Percentiles rank a stretch among this genome's conserved stretches.
Evolutionary conservation across 2,113 vertebrate species (phyloP).

Genomic region (Herpailurus yagouaroundi): DNA sequence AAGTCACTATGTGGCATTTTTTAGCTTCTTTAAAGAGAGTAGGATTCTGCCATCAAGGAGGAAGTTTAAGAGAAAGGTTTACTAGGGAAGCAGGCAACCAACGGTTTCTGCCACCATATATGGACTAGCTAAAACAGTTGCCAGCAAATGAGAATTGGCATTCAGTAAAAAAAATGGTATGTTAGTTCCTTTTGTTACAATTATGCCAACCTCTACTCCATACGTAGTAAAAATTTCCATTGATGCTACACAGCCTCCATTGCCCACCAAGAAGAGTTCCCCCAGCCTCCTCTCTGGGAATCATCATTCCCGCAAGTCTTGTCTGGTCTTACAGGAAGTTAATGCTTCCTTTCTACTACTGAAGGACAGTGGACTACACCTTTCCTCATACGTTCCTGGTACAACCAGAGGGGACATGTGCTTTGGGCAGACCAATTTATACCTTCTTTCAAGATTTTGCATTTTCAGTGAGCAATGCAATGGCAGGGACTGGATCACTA

Average conservation of each 20-base stretch:
- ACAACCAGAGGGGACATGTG: neutral
- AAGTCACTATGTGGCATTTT: neutral
- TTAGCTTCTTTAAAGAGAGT: neutral
- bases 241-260: neutral
- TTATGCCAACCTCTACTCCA: neutral
- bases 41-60: neutral
- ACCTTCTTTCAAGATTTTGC: neutral
- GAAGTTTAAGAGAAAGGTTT: neutral
- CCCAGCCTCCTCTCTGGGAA: neutral
- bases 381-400: neutral
- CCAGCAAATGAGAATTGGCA: neutral
- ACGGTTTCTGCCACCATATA: neutral
- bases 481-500: neutral
- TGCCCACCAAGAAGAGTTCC: neutral
- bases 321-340: neutral
- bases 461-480: neutral
- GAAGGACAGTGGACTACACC: neutral
- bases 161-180: conserved; percentile 36
- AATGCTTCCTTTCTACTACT: neutral
- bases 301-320: neutral
- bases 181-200: neutral
- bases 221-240: neutral
- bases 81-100: neutral
- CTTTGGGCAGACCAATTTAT: neutral
- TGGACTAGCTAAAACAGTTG: neutral